Evolutionary conservation across 2,113 vertebrate genomes (phyloP), one percentile per base, ranked within the genome.

Genomic region (Raja brachyura): DNA sequence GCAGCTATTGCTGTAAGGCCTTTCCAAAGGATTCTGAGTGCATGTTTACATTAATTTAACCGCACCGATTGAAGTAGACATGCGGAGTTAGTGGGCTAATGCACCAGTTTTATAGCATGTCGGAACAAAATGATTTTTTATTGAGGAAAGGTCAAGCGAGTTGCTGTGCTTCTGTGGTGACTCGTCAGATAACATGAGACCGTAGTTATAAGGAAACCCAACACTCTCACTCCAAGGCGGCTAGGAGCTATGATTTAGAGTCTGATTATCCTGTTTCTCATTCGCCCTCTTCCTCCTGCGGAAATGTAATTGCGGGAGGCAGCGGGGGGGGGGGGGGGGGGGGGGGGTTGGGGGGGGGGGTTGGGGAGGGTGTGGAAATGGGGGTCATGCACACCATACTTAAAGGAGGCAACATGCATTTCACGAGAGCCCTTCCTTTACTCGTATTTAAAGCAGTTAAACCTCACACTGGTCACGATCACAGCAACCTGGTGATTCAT

Each of bases 201-300:
- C 93, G 93, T 93, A 14, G 93, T 95, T 96, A 94, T 95, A 95
- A 96, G 90, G 90, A 96, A 95, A 94, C 93, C 94, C 88, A 93
- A 94, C 93, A 94, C 94, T 94, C 93, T 93, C 90, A 93, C 93
- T 95, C 93, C 93, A 95, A 96, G 95, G 94, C 94, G 94, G 94
- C 94, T 95, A 85, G 68, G 94, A 95, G 94, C 94, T 94, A 96
- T 97, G 96, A 97, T 97, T 98, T 97, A 97, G 96, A 94, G 95
- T 96, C 96, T 94, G 95, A 96, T 97, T 97, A 97, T 96, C 97
- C 96, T 96, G 96, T 97, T 97, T 97, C 97, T 97, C 97, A 96
- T 97, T 96, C 96, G 95, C 97, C 95, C 94, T 96, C 96, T 96
- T 97, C 96, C 97, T 97, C 97, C 97, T 97, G 96, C 95, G 96